A percentile compares a stretch with the other conserved stretches of the same genome.
Evolutionary conservation across 2,113 vertebrate species (phyloP).

Genomic region (Elephantulus edwardii): DNA sequence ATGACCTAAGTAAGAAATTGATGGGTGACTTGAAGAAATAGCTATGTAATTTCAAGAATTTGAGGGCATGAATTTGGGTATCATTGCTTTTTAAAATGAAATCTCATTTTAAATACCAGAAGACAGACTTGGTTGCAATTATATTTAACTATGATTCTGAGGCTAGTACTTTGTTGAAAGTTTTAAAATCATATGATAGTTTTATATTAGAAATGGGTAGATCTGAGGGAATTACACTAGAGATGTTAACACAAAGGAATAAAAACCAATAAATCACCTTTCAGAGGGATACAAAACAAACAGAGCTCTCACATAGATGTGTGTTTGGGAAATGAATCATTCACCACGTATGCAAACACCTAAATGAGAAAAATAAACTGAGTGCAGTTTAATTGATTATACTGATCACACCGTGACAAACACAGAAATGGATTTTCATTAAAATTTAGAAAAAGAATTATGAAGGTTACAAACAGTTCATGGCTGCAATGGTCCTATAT

Average conservation of each 20-base stretch:
- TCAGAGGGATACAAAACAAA: background rate
- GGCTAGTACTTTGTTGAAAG: background rate
- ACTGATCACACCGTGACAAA: constrained; percentile 62
- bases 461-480: constrained; percentile 67
- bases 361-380: constrained; percentile 59
- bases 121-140: background rate
- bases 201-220: background rate
- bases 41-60: background rate
- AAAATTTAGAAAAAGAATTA: constrained; percentile 68
- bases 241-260: background rate
- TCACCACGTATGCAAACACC: constrained; percentile 42
- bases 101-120: background rate
- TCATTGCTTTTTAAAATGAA: background rate
- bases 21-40: background rate
- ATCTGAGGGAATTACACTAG: background rate
- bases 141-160: background rate
- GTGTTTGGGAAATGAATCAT: constrained; percentile 21
- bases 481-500: constrained; percentile 66
- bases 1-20: background rate
- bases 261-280: background rate
- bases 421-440: constrained; percentile 55
- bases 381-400: constrained; percentile 63
- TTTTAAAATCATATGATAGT: background rate
- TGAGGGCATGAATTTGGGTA: background rate
- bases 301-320: background rate